Conservation (phyloP, 2,797 vertebrate genomes). For the Diplodus sargus region DNA sequence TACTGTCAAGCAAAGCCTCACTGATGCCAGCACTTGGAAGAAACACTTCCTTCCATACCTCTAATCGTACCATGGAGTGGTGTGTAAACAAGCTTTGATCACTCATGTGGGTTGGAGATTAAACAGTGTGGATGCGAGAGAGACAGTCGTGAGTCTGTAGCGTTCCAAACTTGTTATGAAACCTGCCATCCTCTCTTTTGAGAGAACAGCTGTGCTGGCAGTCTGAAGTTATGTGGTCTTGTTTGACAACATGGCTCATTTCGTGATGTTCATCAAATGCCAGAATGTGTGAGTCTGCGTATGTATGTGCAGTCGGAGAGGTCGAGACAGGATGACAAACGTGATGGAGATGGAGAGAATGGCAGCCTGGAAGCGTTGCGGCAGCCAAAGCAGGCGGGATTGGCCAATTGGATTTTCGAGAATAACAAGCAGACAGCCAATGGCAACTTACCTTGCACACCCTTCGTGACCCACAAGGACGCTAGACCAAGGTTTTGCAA, state of each 20-base stretch:
- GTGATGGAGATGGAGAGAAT: constrained; percentile 59
- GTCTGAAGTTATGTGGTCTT: constrained; percentile 74
- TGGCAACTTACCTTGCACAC: constrained; percentile 77
- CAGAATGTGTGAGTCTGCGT: constrained; percentile 32
- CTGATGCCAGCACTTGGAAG: constrained; percentile 77
- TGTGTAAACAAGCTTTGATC: constrained; percentile 84
- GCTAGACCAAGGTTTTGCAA: constrained; percentile 79
- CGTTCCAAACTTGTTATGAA: constrained; percentile 76
- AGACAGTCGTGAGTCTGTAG: constrained; percentile 74
- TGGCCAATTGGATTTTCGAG: constrained; percentile 74
- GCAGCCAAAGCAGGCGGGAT: constrained; percentile 64
- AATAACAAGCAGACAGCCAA: constrained; percentile 67
- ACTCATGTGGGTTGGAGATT: constrained; percentile 82
- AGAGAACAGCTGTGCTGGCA: constrained; percentile 81
- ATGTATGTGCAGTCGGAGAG: constrained; percentile 42
- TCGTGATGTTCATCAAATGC: constrained; percentile 60
- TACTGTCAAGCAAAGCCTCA: constrained; percentile 80
- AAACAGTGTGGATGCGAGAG: constrained; percentile 74
- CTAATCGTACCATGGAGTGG: constrained; percentile 78
- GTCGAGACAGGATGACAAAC: constrained; percentile 36
- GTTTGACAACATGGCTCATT: constrained; percentile 79
- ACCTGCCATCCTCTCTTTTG: constrained; percentile 79
- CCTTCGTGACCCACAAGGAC: constrained; percentile 79
- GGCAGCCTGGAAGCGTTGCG: constrained; percentile 48
- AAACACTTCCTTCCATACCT: constrained; percentile 78